phyloP scores from a whole-genome alignment of 2,797 vertebrate genomes.

The Anisognathus igniventris region DNA sequence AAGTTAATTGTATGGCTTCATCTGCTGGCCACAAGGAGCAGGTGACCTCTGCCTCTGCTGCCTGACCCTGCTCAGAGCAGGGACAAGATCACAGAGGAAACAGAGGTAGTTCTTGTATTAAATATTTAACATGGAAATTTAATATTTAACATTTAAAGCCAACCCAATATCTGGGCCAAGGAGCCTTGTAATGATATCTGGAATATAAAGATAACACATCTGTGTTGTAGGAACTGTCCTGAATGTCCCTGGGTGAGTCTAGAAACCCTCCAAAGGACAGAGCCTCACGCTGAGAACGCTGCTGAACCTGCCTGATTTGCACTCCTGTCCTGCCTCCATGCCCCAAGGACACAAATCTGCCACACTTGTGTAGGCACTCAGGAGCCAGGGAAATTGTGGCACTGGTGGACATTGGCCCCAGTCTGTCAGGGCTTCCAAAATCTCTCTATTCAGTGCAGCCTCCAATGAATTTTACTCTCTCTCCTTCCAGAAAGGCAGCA shows the following conservation, averaged over 20 bases:
- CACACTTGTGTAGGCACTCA: fast-evolving
- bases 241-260: too few species aligned
- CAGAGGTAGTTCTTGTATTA: neutral
- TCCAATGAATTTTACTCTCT: fast-evolving
- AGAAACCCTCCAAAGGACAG: neutral
- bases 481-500: neutral
- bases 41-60: neutral
- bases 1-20: neutral
- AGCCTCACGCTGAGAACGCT: neutral
- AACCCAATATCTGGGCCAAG: too few species aligned
- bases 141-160: neutral
- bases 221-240: fast-evolving
- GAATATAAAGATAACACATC: too few species aligned
- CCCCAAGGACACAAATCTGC: neutral
- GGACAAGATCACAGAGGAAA: neutral
- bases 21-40: neutral
- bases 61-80: neutral
- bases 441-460: neutral
- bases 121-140: neutral
- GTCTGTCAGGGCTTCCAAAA: neutral
- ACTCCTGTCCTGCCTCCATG: neutral
- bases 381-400: neutral
- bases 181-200: neutral
- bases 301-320: neutral
- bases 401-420: neutral